Percentiles rank a stretch among this genome's conserved stretches.
Conservation (phyloP, 1,140 invertebrate species). For the Halesus radiatus region DNA sequence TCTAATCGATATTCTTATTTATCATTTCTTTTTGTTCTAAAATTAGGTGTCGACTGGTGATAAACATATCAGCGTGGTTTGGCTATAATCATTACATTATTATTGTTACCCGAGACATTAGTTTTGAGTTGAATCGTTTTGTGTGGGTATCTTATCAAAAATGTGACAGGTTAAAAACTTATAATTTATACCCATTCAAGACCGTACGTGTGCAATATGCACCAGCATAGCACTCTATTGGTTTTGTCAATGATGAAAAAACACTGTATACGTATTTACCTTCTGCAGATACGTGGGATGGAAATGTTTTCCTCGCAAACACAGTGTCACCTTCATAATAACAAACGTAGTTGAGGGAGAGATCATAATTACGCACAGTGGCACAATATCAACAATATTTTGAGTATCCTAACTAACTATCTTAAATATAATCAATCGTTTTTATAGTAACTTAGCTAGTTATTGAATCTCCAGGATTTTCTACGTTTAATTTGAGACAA, state of each 20-base stretch:
- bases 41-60: too few species aligned
- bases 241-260: neutral
- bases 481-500: too few species aligned
- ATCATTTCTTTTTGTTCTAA: constrained; percentile 13
- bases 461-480: too few species aligned
- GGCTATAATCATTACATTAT: neutral
- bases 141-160: neutral
- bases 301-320: neutral
- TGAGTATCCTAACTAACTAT: too few species aligned
- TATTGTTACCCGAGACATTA: neutral
- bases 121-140: neutral
- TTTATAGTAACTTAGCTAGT: too few species aligned
- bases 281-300: neutral
- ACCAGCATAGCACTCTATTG: neutral
- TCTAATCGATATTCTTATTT: constrained; percentile 44
- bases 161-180: neutral
- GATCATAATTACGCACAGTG: too few species aligned
- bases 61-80: neutral
- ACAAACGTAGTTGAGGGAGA: too few species aligned
- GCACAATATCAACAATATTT: too few species aligned
- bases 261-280: neutral
- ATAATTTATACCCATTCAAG: neutral
- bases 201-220: neutral
- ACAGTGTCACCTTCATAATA: constrained; percentile 14
- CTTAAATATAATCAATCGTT: too few species aligned